A percentile compares a stretch with the other conserved stretches of the same genome.
Evolutionary conservation across 2,797 vertebrate genomes (phyloP).

Genomic region (Hyperoplus immaculatus): DNA sequence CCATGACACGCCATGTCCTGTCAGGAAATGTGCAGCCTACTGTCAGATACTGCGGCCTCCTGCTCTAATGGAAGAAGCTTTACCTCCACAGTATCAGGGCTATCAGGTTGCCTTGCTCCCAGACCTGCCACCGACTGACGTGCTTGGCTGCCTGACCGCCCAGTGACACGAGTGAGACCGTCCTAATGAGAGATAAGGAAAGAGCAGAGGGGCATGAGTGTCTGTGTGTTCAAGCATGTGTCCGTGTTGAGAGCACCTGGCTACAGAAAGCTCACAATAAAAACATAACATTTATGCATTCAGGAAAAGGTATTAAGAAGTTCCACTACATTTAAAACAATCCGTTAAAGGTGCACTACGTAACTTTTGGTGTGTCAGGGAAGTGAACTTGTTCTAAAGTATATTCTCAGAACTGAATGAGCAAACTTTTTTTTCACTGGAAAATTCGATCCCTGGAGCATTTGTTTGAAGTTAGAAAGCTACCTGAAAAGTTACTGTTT

Average conservation of each 20-base stretch:
- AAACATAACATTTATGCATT: background rate
- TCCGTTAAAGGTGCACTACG: no score
- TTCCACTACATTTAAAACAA: background rate
- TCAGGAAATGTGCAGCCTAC: slow-evolving; percentile 7
- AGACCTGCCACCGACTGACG: slow-evolving; percentile 41
- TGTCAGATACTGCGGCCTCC: slow-evolving; percentile 20
- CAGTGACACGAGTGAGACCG: slow-evolving; percentile 33
- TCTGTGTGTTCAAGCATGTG: slow-evolving; percentile 14
- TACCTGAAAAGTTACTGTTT: no score
- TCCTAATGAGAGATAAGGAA: slow-evolving; percentile 60
- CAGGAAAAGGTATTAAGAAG: background rate
- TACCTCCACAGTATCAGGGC: slow-evolving; percentile 16
- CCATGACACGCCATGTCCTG: slow-evolving; percentile 4
- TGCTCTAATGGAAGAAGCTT: background rate
- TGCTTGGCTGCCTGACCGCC: slow-evolving; percentile 43
- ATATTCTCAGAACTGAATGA: no score
- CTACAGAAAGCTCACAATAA: background rate
- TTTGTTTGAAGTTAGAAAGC: no score
- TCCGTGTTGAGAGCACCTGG: background rate
- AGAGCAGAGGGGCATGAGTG: background rate
- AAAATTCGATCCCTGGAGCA: no score
- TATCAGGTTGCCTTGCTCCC: slow-evolving; percentile 23
- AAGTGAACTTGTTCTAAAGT: no score
- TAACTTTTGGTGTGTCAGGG: no score
- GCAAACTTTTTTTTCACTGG: no score